A percentile compares a stretch with the other conserved stretches of the same genome.
Conservation (phyloP, 2,888 invertebrate genomes). For the Doris montereyensis region DNA sequence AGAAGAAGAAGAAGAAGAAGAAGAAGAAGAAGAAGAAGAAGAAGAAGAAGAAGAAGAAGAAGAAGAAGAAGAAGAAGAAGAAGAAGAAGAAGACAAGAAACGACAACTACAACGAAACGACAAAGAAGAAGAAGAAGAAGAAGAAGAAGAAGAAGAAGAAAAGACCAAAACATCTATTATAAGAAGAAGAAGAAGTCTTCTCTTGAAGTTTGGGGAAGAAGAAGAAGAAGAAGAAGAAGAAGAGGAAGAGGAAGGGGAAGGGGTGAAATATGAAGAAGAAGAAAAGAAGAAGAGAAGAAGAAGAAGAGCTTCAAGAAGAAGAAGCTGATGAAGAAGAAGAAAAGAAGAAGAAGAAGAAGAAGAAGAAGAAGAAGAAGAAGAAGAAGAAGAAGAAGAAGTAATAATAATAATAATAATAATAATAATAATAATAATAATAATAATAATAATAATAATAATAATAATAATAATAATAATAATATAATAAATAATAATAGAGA, state of each 20-base stretch:
- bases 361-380: neutral
- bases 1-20: neutral
- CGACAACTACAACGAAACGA: constrained; percentile 14
- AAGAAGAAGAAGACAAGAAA: neutral
- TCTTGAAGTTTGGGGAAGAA: no score
- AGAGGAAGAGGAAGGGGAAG: neutral
- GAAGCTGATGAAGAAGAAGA: neutral
- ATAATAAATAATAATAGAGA: no score
- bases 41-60: neutral
- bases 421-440: no score
- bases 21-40: neutral
- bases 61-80: neutral
- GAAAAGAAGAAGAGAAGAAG: neutral
- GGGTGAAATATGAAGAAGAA: neutral
- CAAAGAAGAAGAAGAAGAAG: constrained; percentile 12
- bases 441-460: no score
- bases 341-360: neutral
- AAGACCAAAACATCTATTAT: no score
- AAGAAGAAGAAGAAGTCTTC: no score
- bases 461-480: no score
- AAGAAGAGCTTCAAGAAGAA: neutral
- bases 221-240: neutral
- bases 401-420: no score
- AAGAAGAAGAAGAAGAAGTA: neutral
- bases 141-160: constrained; percentile 40